Percentiles rank a stretch among this genome's conserved stretches.
These are phyloP conservation scores for Nycteola revayana DNA, from an alignment of 2,888 invertebrate species.

Conservation along the genomic window DNA sequence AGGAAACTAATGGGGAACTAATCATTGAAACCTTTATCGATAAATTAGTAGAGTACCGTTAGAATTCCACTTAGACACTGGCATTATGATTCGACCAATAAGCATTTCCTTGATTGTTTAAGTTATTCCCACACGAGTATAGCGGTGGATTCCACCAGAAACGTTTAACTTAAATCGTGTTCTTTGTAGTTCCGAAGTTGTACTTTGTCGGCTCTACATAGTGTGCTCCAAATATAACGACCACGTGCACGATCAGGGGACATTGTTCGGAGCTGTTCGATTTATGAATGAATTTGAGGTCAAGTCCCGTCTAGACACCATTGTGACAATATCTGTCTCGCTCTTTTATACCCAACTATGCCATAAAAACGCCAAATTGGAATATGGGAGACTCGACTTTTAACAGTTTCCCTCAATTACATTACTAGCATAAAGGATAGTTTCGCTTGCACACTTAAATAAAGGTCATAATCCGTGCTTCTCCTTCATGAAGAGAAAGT, in stretches of 20 bases:
- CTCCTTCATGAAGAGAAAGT: slow-evolving; percentile 35
- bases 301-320: slow-evolving; percentile 57
- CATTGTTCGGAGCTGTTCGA: slow-evolving; percentile 47
- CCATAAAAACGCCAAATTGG: no score
- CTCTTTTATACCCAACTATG: neutral
- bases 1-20: no score
- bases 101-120: no score
- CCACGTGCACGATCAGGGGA: slow-evolving; percentile 65
- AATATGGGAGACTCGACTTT: no score
- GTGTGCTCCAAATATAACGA: slow-evolving; percentile 54
- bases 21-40: no score
- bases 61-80: no score
- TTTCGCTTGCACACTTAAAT: slow-evolving; percentile 1
- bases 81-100: no score
- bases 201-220: slow-evolving; percentile 17
- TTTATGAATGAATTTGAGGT: slow-evolving; percentile 58
- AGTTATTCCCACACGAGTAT: no score
- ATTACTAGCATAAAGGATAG: neutral
- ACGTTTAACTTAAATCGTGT: slow-evolving; percentile 9
- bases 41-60: no score
- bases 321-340: slow-evolving; percentile 25
- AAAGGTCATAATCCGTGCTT: slow-evolving; percentile 15
- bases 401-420: no score
- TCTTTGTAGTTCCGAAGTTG: slow-evolving; percentile 10
- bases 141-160: neutral